Evolutionary conservation across 1,140 invertebrate genomes (phyloP).

Genomic region (Drosophila aff.): DNA sequence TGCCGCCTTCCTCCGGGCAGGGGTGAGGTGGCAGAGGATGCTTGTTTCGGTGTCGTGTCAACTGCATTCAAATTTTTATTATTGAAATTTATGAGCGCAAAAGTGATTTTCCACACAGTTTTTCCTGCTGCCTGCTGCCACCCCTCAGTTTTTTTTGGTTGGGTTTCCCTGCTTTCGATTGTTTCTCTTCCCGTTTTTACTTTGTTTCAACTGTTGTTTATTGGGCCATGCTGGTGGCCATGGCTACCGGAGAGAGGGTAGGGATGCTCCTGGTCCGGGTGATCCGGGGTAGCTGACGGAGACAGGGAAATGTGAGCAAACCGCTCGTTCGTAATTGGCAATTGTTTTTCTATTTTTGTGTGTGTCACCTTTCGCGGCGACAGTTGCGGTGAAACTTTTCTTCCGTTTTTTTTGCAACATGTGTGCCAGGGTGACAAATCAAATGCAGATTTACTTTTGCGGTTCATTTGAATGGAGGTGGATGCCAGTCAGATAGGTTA

Average conservation of each 20-base stretch:
- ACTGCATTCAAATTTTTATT: conserved; percentile 84
- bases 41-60: conserved; percentile 77
- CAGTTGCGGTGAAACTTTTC: conserved; percentile 50
- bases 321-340: conserved; percentile 72
- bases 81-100: conserved; percentile 83
- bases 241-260: conserved; percentile 52
- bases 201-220: conserved; percentile 55
- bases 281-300: conserved; percentile 15
- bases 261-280: conserved; percentile 19
- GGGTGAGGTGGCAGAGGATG: conserved; percentile 20
- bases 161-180: conserved; percentile 31
- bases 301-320: conserved; percentile 43
- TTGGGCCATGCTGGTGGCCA: conserved; percentile 63
- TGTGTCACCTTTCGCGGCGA: conserved; percentile 55
- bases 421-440: conserved; percentile 57
- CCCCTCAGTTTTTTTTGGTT: conserved; percentile 37
- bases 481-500: conserved; percentile 22
- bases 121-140: conserved; percentile 44
- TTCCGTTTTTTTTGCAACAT: conserved; percentile 57
- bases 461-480: conserved; percentile 63
- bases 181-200: conserved; percentile 32
- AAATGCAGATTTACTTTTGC: conserved; percentile 67
- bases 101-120: conserved; percentile 82
- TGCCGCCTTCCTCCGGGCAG: conserved; percentile 9
- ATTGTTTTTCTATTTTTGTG: conserved; percentile 77